Conservation (phyloP, 2,888 invertebrate species). For the Argyra leucocephala region DNA sequence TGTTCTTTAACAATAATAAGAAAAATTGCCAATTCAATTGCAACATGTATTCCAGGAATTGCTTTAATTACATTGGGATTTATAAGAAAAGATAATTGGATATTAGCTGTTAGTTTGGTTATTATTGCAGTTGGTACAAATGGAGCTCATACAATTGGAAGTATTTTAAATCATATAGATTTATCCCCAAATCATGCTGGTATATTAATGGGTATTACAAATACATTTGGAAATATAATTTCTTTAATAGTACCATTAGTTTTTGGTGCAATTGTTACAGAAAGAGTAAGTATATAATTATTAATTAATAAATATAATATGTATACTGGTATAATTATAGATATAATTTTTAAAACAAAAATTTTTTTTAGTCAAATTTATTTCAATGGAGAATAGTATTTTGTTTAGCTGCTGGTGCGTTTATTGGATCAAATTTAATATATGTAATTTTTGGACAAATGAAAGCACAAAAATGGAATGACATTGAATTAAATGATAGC, state of each 20-base stretch:
- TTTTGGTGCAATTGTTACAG: constrained; percentile 45
- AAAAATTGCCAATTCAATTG: constrained; percentile 33
- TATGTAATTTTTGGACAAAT: constrained; percentile 56
- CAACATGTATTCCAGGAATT: constrained; percentile 46
- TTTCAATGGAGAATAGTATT: constrained; percentile 60
- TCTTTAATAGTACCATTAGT: constrained; percentile 51
- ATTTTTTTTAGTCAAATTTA: constrained; percentile 47
- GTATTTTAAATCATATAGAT: constrained; percentile 49
- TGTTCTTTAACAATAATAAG: constrained; percentile 36
- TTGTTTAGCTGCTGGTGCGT: constrained; percentile 55
- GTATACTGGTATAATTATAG: constrained; percentile 14
- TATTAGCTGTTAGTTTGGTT: constrained; percentile 45
- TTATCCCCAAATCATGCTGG: constrained; percentile 56
- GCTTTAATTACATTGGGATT: constrained; percentile 47
- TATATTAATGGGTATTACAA: constrained; percentile 54
- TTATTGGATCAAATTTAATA: constrained; percentile 53
- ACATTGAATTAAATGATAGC: constrained; percentile 24
- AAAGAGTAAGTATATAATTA: constrained; percentile 26
- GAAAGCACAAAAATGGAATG: constrained; percentile 57
- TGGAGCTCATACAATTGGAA: constrained; percentile 44
- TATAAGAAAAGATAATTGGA: constrained; percentile 39
- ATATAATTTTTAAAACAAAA: too few species aligned
- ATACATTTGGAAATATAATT: constrained; percentile 50
- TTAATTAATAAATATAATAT: neutral
- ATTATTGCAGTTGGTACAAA: constrained; percentile 46